These are phyloP conservation scores for Crotalus tigris DNA, from an alignment of 2,113 vertebrate genomes.

Conservation along the genomic window DNA sequence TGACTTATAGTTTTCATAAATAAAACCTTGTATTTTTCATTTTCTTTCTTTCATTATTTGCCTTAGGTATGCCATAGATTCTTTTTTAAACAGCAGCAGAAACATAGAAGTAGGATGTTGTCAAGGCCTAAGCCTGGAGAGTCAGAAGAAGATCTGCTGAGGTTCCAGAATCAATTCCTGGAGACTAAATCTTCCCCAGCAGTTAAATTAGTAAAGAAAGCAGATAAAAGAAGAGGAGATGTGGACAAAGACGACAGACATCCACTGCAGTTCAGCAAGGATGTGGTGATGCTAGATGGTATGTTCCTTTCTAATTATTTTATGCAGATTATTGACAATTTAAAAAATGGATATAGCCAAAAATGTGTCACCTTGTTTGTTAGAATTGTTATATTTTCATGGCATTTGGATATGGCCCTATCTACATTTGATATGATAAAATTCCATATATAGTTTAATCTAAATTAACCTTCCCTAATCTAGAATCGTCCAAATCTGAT, in stretches of 20 bases:
- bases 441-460: not conserved
- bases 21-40: constrained; percentile 3
- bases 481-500: not conserved
- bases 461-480: not conserved
- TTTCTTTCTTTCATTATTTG: not conserved
- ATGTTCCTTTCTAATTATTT: constrained; percentile 21
- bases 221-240: constrained; percentile 80
- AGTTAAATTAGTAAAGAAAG: constrained; percentile 80
- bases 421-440: not conserved
- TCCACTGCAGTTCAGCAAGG: constrained; percentile 58
- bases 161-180: constrained; percentile 85
- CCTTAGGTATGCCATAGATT: not conserved
- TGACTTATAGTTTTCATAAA: not conserved
- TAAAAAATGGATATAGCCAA: not conserved
- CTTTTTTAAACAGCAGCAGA: not conserved
- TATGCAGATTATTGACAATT: not conserved
- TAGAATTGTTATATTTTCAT: not conserved
- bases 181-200: constrained; percentile 74
- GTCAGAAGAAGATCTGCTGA: constrained; percentile 87
- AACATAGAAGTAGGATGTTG: constrained; percentile 73
- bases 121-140: constrained; percentile 88
- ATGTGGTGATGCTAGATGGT: constrained; percentile 88
- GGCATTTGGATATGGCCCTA: not conserved
- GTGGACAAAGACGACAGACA: constrained; percentile 32
- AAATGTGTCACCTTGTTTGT: not conserved